Conservation (phyloP, 2,888 invertebrate genomes). For the Trissolcus brochymenae region DNA sequence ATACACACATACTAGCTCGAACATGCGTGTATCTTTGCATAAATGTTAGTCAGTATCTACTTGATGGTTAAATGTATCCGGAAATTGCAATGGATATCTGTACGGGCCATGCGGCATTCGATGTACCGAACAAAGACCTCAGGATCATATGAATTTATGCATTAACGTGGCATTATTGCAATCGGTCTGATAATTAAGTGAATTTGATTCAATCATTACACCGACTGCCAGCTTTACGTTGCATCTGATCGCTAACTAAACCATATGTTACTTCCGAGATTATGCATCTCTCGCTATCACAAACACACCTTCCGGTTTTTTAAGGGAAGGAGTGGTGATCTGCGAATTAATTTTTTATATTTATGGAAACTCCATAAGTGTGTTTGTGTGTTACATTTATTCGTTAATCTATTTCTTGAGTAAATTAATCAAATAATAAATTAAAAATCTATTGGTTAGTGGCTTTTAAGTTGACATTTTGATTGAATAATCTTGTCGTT, state of each 20-base stretch:
- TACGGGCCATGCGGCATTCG: slow-evolving; percentile 54
- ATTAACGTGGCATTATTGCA: slow-evolving; percentile 48
- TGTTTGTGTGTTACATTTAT: too few species aligned
- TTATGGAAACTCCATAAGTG: too few species aligned
- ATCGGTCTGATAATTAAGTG: slow-evolving; percentile 54
- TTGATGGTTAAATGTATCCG: slow-evolving; percentile 61
- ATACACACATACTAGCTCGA: slow-evolving; percentile 31
- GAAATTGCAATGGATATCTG: slow-evolving; percentile 62
- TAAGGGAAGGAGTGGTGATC: too few species aligned
- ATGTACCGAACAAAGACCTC: slow-evolving; percentile 48
- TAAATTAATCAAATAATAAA: too few species aligned
- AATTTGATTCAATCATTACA: slow-evolving; percentile 54
- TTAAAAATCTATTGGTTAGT: too few species aligned
- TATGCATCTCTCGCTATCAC: slow-evolving; percentile 9
- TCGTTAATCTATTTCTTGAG: too few species aligned
- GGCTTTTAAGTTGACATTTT: background rate
- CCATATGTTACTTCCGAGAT: slow-evolving; percentile 34
- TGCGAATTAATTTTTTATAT: too few species aligned
- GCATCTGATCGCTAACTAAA: slow-evolving; percentile 41
- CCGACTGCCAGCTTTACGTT: slow-evolving; percentile 24
- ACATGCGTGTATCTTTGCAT: slow-evolving; percentile 20
- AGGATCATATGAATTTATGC: slow-evolving; percentile 56
- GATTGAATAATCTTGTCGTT: background rate
- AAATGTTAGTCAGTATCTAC: slow-evolving; percentile 47
- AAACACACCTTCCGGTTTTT: background rate